These are phyloP conservation scores for Betta splendens DNA, from an alignment of 2,797 vertebrate genomes.

Conservation along the genomic window DNA sequence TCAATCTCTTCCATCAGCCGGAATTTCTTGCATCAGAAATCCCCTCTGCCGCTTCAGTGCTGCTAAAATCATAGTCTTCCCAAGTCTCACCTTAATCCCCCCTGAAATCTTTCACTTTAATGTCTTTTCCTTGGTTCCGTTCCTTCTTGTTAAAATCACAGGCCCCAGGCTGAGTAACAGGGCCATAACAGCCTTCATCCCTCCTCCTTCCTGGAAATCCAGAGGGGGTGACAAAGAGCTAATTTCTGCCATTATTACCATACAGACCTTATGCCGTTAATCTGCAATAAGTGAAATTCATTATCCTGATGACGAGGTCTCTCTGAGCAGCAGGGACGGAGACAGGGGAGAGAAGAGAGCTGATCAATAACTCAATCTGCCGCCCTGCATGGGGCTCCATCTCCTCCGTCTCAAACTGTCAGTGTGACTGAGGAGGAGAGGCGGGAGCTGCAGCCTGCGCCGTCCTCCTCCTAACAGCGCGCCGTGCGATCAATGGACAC, in stretches of 20 bases:
- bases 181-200: slow-evolving; percentile 53
- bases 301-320: slow-evolving; percentile 77
- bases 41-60: slow-evolving; percentile 43
- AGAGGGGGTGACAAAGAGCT: slow-evolving; percentile 77
- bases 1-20: slow-evolving; percentile 60
- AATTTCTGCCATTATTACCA: slow-evolving; percentile 76
- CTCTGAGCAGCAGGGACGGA: slow-evolving; percentile 60
- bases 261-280: slow-evolving; percentile 74
- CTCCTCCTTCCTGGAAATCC: slow-evolving; percentile 56
- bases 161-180: slow-evolving; percentile 41
- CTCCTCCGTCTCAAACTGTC: slow-evolving; percentile 70
- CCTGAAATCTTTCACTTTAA: slow-evolving; percentile 58
- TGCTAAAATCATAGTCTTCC: slow-evolving; percentile 62
- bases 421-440: slow-evolving; percentile 60
- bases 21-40: slow-evolving; percentile 61
- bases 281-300: slow-evolving; percentile 81
- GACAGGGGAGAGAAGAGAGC: slow-evolving; percentile 62
- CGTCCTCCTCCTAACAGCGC: slow-evolving; percentile 66
- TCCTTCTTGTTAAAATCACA: slow-evolving; percentile 58
- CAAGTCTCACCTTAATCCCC: slow-evolving; percentile 73
- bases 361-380: slow-evolving; percentile 82
- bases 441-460: slow-evolving; percentile 58
- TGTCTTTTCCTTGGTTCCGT: slow-evolving; percentile 31
- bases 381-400: slow-evolving; percentile 74
- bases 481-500: slow-evolving; percentile 77